Percentiles rank a stretch among this genome's conserved stretches.
Conservation (phyloP, 1,140 invertebrate genomes). For the Drosophila equinoxialis region DNA sequence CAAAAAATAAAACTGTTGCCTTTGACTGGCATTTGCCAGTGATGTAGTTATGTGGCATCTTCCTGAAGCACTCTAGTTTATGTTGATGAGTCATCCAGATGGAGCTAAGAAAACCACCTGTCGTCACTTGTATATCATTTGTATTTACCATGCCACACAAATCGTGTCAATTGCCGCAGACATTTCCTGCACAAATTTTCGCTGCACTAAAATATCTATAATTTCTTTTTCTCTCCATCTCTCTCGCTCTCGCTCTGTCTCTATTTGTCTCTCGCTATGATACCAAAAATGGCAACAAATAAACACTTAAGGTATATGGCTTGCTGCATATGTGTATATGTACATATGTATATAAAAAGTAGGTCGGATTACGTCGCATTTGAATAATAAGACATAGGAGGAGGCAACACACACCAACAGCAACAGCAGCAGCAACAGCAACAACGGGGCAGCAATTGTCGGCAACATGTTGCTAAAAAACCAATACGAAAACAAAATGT, state of each 20-base stretch:
- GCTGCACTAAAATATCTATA: conserved; percentile 48
- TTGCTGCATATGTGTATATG: conserved; percentile 1
- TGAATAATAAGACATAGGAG: conserved; percentile 51
- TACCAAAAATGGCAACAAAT: conserved; percentile 46
- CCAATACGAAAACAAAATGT: conserved; percentile 11
- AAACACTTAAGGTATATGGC: conserved; percentile 45
- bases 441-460: not conserved
- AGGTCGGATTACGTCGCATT: conserved; percentile 77
- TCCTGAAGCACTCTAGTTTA: not conserved
- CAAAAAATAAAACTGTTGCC: no score
- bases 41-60: not conserved
- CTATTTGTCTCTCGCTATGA: conserved; percentile 21
- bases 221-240: conserved; percentile 5
- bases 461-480: conserved; percentile 47
- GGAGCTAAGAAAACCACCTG: not conserved
- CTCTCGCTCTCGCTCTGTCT: not conserved
- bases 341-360: conserved; percentile 54
- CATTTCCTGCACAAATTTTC: conserved; percentile 53
- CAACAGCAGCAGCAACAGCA: conserved; percentile 32
- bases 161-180: conserved; percentile 49
- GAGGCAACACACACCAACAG: conserved; percentile 23
- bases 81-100: conserved; percentile 33
- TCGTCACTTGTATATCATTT: conserved; percentile 25
- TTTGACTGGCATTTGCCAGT: not conserved
- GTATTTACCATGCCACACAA: not conserved